Base-by-base conservation (phyloP, 2,113 vertebrate genomes). In the Mobula hypostoma region DNA sequence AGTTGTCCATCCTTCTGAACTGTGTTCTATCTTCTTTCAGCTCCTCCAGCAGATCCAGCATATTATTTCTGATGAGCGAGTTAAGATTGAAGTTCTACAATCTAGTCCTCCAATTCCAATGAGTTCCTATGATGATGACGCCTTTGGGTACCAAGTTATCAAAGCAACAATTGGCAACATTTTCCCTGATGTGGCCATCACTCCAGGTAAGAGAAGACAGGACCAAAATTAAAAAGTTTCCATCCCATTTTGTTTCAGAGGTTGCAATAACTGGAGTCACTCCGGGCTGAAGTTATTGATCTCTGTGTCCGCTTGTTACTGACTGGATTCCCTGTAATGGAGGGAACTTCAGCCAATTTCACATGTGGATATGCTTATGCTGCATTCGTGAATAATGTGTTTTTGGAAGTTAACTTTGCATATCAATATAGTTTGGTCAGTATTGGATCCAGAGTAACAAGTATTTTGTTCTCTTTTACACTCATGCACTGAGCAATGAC, bases 111-210 rank as follows among this genome's bases (percentile, higher is more conserved):
- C 99, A 0, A 95, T 97, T 17, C 98, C 98, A 0, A 0, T 97
- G 96, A 99, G 99, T 94, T 97, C 98, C 0, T 96, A 95, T 94
- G 97, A 98, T 92, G 97, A 98, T 77, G 96, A 95, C 74, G 96
- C 98, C 0, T 98, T 98, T 94, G 98, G 98, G 83, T 97, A 97
- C 95, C 98, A 98, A 94, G 95, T 99, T 95, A 97, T 99, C 56
- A 98, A 96, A 94, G 98, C 96, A 95, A 98, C 98, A 0, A 94
- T 98, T 90, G 94, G 96, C 95, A 97, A 98, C 63, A 95, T 96
- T 95, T 99, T 99, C 95, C 98, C 98, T n/a, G 95, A 97, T 94
- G 95, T 98, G 88, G 96, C 96, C 21, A 95, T 99, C 7, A 97
- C 96, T 92, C 98, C 99, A 97, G 98, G 98, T 99, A 96, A 95